Percentiles rank a stretch among this genome's conserved stretches.
Conservation (phyloP, 2,888 invertebrate genomes). For the Julus scanicus region DNA sequence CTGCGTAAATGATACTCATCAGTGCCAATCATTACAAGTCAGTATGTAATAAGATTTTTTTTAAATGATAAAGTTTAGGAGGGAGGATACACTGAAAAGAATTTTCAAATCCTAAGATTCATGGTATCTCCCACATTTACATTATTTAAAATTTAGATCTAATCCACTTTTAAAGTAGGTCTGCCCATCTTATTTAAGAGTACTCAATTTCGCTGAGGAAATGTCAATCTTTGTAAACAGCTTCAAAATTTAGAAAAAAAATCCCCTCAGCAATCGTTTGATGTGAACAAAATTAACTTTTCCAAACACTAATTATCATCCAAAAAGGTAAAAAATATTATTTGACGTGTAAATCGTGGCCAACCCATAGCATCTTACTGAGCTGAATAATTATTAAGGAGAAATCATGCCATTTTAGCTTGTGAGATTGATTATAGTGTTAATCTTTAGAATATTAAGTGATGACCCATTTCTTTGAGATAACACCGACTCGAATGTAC, state of each 20-base stretch:
- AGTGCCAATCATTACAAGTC: too few species aligned
- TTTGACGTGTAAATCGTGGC: conserved; percentile 20
- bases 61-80: not conserved
- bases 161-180: not conserved
- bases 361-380: not conserved
- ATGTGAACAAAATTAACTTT: not conserved
- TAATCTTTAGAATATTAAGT: conserved; percentile 37
- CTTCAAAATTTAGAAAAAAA: not conserved
- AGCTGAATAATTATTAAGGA: conserved; percentile 17
- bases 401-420: conserved; percentile 12
- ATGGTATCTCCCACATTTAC: not conserved
- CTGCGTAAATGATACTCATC: not conserved
- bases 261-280: not conserved
- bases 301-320: not conserved
- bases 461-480: not conserved
- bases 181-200: not conserved
- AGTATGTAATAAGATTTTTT: not conserved
- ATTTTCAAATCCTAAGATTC: not conserved
- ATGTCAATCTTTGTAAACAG: not conserved
- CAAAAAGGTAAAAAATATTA: not conserved
- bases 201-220: not conserved
- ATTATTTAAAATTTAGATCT: not conserved
- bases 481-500: not conserved
- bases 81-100: too few species aligned
- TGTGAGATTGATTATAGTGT: conserved; percentile 31